These are phyloP conservation scores for Chauna torquata DNA, from an alignment of 2,113 vertebrate species.

Conservation along the genomic window DNA sequence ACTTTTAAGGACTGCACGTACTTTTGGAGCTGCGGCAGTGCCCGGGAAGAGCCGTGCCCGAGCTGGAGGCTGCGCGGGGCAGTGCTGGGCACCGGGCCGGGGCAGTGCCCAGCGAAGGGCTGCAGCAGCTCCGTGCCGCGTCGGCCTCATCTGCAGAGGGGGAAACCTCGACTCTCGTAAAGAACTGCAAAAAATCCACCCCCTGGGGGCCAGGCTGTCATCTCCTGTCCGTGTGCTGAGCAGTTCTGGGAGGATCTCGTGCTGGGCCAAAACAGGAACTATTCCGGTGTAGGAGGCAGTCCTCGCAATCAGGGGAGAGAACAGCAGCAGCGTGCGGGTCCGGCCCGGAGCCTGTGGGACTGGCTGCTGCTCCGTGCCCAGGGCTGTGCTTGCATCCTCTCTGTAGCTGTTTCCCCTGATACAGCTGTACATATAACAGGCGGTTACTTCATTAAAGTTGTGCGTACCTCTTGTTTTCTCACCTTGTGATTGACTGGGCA, in stretches of 20 bases:
- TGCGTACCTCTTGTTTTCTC: conserved; percentile 35
- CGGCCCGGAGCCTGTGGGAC: not conserved
- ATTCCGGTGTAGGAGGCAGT: not conserved
- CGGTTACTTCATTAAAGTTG: conserved; percentile 50
- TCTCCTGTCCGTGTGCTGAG: not conserved
- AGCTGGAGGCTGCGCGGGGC: not conserved
- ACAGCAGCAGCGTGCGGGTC: not conserved
- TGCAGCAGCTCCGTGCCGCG: not conserved
- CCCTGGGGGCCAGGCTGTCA: not conserved
- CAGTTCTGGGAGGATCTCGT: not conserved
- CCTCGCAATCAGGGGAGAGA: not conserved
- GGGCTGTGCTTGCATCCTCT: conserved; percentile 22
- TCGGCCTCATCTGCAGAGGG: not conserved
- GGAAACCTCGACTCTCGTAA: not conserved
- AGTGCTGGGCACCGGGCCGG: not conserved
- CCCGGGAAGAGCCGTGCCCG: not conserved
- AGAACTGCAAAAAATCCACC: not conserved
- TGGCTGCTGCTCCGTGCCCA: not conserved
- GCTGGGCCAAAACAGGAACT: not conserved
- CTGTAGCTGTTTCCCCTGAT: not conserved
- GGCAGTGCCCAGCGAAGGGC: not conserved
- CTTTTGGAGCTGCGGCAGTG: not conserved
- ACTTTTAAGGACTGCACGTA: not conserved
- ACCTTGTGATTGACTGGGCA: conserved; percentile 3
- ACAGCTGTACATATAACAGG: conserved; percentile 8